These are phyloP conservation scores for Flexamia atlantica DNA, from an alignment of 2,888 invertebrate species.

Conservation along the genomic window DNA sequence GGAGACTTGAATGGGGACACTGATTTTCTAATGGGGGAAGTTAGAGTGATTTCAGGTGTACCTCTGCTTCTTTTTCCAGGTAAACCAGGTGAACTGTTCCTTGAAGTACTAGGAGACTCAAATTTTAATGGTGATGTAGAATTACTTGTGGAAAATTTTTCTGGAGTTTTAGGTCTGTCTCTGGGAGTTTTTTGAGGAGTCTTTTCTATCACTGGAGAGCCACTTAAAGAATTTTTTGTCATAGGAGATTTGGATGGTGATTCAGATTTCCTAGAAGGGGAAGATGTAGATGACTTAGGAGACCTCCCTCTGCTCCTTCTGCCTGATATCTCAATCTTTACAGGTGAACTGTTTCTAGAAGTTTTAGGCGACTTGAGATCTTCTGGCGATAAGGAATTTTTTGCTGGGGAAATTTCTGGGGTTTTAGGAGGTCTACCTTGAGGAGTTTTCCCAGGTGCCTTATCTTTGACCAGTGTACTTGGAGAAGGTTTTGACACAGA, in stretches of 20 bases:
- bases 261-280: neutral
- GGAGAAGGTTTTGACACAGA: no score
- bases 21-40: neutral
- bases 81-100: no score
- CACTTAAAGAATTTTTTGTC: neutral
- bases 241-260: neutral
- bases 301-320: neutral
- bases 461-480: no score
- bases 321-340: neutral
- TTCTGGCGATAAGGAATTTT: neutral
- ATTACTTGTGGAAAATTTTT: no score
- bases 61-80: no score
- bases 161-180: no score
- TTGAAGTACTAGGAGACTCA: no score
- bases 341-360: neutral
- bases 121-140: no score
- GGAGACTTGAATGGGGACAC: no score
- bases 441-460: no score
- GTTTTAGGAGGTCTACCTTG: constrained; percentile 14
- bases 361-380: neutral
- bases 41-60: neutral
- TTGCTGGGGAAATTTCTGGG: neutral
- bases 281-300: neutral
- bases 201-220: neutral
- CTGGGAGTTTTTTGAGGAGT: neutral